These are phyloP conservation scores for Cyphomyrmex costatus DNA, from an alignment of 1,140 invertebrate genomes.

Conservation along the genomic window DNA sequence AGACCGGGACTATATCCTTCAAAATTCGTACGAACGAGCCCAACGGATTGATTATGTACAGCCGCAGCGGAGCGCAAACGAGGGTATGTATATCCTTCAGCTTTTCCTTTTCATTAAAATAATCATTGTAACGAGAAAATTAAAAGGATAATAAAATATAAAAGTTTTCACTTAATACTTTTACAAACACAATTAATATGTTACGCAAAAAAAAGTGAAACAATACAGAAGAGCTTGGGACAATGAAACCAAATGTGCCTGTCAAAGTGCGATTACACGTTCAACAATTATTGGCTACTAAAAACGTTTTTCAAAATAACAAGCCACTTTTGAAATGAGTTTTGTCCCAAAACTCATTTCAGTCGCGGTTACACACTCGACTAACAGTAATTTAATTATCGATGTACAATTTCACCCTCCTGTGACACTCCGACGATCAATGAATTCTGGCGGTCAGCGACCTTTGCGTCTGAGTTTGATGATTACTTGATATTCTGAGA, in stretches of 20 bases:
- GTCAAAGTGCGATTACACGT: slow-evolving; percentile 41
- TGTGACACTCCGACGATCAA: slow-evolving; percentile 43
- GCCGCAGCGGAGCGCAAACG: slow-evolving; percentile 92
- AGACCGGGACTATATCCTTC: slow-evolving; percentile 95
- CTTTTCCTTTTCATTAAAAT: background rate
- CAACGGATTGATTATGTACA: slow-evolving; percentile 97
- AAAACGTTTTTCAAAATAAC: slow-evolving; percentile 59
- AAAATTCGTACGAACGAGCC: slow-evolving; percentile 98
- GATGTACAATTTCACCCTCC: slow-evolving; percentile 37
- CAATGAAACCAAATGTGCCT: slow-evolving; percentile 40
- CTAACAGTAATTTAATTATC: slow-evolving; percentile 55
- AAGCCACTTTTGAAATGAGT: slow-evolving; percentile 49
- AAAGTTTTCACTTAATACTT: background rate
- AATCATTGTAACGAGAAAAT: background rate
- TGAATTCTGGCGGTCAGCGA: slow-evolving; percentile 32
- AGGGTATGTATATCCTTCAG: slow-evolving; percentile 86
- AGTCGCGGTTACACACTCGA: slow-evolving; percentile 45
- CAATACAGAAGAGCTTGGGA: background rate
- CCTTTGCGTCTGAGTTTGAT: slow-evolving; percentile 15
- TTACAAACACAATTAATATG: background rate
- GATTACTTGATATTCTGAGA: slow-evolving; percentile 13
- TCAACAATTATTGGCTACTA: slow-evolving; percentile 42
- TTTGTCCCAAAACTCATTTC: slow-evolving; percentile 52
- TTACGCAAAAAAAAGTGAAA: background rate
- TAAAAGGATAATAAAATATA: background rate